A percentile compares a stretch with the other conserved stretches of the same genome.
phyloP scores from a whole-genome alignment of 2,888 invertebrate genomes.

The Flexamia atlantica region DNA sequence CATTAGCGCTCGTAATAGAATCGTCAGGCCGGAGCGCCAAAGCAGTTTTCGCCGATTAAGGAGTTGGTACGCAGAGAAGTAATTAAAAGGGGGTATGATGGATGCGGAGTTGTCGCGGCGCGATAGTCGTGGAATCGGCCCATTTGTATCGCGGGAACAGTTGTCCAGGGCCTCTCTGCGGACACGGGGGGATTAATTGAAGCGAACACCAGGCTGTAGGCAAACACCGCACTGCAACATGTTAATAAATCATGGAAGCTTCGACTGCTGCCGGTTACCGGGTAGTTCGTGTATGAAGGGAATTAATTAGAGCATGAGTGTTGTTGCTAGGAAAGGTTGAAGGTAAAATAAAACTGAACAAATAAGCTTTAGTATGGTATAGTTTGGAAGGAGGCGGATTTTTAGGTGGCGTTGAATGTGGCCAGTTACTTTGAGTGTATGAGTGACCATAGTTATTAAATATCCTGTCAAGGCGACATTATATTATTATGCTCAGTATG shows the following conservation, averaged over 20 bases:
- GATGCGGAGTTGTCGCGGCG: constrained; percentile 26
- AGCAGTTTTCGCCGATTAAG: constrained; percentile 36
- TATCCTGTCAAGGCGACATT: no score
- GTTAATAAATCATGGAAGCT: neutral
- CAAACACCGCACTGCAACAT: neutral
- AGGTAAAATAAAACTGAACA: no score
- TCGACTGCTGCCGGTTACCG: neutral
- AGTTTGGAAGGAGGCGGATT: no score
- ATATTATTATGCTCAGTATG: no score
- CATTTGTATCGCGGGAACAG: constrained; percentile 45
- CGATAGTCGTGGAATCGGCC: neutral
- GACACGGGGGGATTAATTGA: constrained; percentile 18
- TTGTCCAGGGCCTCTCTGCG: neutral
- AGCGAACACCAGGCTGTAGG: neutral
- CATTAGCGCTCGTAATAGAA: constrained; percentile 28
- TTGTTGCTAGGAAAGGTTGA: no score
- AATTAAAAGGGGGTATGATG: constrained; percentile 40
- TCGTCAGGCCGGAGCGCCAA: constrained; percentile 27
- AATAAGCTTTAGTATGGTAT: no score
- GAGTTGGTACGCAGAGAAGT: constrained; percentile 39
- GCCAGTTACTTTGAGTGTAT: no score
- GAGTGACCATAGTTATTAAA: no score
- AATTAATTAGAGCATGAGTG: no score
- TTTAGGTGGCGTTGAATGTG: no score
- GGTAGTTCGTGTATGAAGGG: neutral